phyloP scores from a whole-genome alignment of 2,797 vertebrate species.

The Sitta carolinensis region DNA sequence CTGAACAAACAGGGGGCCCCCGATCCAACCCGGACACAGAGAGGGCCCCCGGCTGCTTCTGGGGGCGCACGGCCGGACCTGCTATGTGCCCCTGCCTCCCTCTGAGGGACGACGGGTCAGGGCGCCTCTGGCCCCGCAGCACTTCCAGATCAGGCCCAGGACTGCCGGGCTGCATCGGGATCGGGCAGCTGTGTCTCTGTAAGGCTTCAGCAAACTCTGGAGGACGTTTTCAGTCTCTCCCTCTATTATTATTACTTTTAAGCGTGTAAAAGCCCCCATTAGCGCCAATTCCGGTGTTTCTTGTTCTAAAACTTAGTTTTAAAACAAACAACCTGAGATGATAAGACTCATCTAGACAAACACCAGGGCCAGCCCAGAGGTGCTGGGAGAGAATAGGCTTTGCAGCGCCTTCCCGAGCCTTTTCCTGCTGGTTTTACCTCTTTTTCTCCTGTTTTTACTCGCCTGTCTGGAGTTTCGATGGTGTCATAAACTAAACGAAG shows the following conservation, averaged over 20 bases:
- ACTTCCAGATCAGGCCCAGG: not conserved
- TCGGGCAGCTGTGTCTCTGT: not conserved
- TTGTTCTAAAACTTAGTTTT: conserved; percentile 49
- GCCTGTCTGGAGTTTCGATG: not conserved
- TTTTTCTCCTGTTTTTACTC: not conserved
- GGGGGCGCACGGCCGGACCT: not conserved
- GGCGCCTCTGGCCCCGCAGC: not conserved
- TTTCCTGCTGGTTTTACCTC: not conserved
- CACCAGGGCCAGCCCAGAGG: not conserved
- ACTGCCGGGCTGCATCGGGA: not conserved
- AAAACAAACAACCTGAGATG: conserved; percentile 54
- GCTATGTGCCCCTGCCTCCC: not conserved
- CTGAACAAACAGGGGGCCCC: not conserved
- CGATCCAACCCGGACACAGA: not conserved
- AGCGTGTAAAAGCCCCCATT: conserved; percentile 19
- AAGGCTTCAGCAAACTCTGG: not conserved
- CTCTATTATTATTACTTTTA: conserved; percentile 25
- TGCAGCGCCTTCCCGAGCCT: not conserved
- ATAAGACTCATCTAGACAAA: conserved; percentile 57
- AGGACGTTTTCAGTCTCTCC: not conserved
- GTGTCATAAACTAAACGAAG: not conserved
- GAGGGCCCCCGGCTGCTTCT: not conserved
- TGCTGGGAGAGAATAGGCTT: not conserved
- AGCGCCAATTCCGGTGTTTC: conserved; percentile 36
- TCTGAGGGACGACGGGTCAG: not conserved